Conservation (phyloP, 1,140 invertebrate genomes). For the Acyrthosiphon pisum region DNA sequence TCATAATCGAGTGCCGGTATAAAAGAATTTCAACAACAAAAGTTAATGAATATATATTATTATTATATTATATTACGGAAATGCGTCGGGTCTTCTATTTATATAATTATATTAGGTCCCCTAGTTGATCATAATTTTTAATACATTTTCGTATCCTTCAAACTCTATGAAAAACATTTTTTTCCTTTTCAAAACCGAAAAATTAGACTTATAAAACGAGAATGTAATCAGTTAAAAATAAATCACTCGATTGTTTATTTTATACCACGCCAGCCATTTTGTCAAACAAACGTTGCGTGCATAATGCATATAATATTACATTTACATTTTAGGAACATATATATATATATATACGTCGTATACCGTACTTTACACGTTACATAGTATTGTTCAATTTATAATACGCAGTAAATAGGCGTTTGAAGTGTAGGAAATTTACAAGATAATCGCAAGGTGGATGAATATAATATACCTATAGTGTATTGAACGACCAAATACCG, state of each 20-base stretch:
- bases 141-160: neutral
- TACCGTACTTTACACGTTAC: neutral
- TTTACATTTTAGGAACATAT: neutral
- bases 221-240: neutral
- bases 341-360: neutral
- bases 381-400: neutral
- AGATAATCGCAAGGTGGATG: neutral
- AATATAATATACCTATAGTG: neutral
- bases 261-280: neutral
- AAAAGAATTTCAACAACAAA: neutral
- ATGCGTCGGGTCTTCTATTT: neutral
- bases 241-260: neutral
- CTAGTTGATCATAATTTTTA: conserved; percentile 5
- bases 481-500: neutral
- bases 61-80: neutral
- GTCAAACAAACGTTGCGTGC: neutral
- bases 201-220: neutral
- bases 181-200: neutral
- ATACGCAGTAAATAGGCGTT: neutral
- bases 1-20: neutral
- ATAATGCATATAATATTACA: neutral
- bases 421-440: neutral
- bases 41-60: conserved; percentile 5
- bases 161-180: neutral
- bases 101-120: neutral